Percentiles rank a stretch among this genome's conserved stretches.
phyloP scores from a whole-genome alignment of 2,797 vertebrate genomes.

The Chaetophractus vellerosus region DNA sequence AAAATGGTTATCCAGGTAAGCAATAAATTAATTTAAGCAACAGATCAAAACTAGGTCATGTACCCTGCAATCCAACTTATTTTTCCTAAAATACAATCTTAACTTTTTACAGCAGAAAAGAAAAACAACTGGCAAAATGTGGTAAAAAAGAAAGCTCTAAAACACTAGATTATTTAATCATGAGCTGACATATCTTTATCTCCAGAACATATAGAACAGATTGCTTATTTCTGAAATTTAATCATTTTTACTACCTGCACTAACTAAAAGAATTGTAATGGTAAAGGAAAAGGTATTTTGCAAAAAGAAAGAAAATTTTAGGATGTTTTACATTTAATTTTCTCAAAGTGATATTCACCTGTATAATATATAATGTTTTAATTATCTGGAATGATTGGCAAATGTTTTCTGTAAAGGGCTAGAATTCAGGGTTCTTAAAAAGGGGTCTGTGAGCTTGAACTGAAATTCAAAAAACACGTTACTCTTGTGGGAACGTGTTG shows the following conservation, averaged over 20 bases:
- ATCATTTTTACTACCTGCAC: conserved; percentile 9
- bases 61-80: background rate
- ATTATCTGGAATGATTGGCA: background rate
- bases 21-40: background rate
- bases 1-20: conserved; percentile 22
- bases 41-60: conserved; percentile 22
- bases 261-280: conserved; percentile 6
- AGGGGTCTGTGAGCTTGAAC: too few relatives aligned
- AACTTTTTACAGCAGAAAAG: conserved; percentile 17
- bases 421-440: too few relatives aligned
- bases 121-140: background rate
- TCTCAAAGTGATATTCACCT: conserved; percentile 29
- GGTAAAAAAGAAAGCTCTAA: background rate
- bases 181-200: background rate
- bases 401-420: background rate
- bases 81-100: conserved; percentile 45
- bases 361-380: background rate
- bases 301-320: conserved; percentile 43
- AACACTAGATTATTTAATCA: background rate
- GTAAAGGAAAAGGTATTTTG: conserved; percentile 21
- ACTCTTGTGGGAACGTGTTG: too few relatives aligned
- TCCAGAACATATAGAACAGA: background rate
- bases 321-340: conserved; percentile 4
- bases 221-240: background rate
- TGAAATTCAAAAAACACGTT: too few relatives aligned